phyloP scores from a whole-genome alignment of 2,113 vertebrate species.

The Sebastes fasciatus region DNA sequence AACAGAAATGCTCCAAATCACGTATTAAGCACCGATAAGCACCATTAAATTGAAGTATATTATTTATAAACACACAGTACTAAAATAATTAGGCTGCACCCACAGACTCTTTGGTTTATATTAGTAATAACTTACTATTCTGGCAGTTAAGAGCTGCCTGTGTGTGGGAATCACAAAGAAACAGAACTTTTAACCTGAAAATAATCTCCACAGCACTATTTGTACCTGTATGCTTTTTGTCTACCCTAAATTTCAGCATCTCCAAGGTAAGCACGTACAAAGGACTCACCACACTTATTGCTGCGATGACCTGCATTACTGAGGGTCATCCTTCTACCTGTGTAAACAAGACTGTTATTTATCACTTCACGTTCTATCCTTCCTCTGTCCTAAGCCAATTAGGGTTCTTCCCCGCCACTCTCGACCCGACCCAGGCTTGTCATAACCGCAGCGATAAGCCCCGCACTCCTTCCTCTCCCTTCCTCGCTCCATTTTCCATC shows the following conservation, averaged over 20 bases:
- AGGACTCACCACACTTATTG: conserved; percentile 24
- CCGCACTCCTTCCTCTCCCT: conserved; percentile 37
- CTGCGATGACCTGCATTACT: conserved; percentile 57
- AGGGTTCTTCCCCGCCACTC: conserved; percentile 43
- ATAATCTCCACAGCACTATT: neutral
- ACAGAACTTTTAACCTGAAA: neutral
- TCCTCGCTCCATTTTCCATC: conserved; percentile 88
- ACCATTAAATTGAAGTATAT: neutral
- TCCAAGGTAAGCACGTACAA: conserved; percentile 20
- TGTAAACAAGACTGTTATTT: conserved; percentile 77
- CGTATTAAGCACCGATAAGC: too few relatives aligned
- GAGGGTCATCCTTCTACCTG: conserved; percentile 58
- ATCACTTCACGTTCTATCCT: conserved; percentile 54
- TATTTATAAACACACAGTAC: neutral
- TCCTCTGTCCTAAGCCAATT: conserved; percentile 66
- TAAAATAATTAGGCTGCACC: neutral
- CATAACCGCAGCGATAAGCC: conserved; percentile 47
- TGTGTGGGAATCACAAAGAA: neutral
- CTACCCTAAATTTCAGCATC: conserved; percentile 16
- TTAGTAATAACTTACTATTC: neutral
- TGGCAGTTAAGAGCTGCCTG: neutral
- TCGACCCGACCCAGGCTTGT: conserved; percentile 47
- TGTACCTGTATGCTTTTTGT: conserved; percentile 7
- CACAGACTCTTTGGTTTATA: neutral
- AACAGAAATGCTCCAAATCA: too few relatives aligned